Evolutionary conservation across 2,113 vertebrate species (phyloP).

Genomic region (Austrofundulus limnaeus): DNA sequence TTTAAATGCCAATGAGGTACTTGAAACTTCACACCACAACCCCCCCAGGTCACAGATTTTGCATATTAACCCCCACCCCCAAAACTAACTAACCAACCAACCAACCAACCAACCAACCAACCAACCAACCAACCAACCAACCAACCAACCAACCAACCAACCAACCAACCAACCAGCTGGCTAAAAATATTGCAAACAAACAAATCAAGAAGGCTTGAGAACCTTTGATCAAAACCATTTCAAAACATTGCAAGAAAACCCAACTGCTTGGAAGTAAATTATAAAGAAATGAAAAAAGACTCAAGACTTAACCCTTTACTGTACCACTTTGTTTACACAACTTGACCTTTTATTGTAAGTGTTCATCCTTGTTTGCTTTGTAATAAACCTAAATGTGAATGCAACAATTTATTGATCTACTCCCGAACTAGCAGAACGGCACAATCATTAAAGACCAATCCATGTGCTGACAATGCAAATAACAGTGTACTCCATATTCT

Average conservation of each 20-base stretch:
- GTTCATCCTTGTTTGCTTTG: background rate
- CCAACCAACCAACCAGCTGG: too few relatives aligned
- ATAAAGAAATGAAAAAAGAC: background rate
- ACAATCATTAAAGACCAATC: slow-evolving; percentile 6
- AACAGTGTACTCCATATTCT: background rate
- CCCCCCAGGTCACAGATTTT: too few relatives aligned
- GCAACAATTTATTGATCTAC: background rate
- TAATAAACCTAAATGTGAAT: background rate
- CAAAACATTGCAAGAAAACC: background rate
- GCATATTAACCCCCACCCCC: too few relatives aligned
- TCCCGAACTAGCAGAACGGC: background rate
- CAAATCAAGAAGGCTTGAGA: too few relatives aligned
- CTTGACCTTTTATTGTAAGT: background rate
- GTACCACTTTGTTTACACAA: background rate
- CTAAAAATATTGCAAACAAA: too few relatives aligned
- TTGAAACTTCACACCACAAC: too few relatives aligned
- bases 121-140: too few relatives aligned
- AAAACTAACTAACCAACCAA: too few relatives aligned
- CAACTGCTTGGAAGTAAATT: background rate
- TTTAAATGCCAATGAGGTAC: too few relatives aligned
- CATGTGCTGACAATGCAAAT: slow-evolving; percentile 1
- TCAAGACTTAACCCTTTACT: background rate
- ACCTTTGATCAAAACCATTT: too few relatives aligned
- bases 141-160: too few relatives aligned
- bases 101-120: too few relatives aligned